Percentiles rank a stretch among this genome's conserved stretches.
Evolutionary conservation across 2,888 invertebrate genomes (phyloP).

Genomic region (Drosophila borealis): DNA sequence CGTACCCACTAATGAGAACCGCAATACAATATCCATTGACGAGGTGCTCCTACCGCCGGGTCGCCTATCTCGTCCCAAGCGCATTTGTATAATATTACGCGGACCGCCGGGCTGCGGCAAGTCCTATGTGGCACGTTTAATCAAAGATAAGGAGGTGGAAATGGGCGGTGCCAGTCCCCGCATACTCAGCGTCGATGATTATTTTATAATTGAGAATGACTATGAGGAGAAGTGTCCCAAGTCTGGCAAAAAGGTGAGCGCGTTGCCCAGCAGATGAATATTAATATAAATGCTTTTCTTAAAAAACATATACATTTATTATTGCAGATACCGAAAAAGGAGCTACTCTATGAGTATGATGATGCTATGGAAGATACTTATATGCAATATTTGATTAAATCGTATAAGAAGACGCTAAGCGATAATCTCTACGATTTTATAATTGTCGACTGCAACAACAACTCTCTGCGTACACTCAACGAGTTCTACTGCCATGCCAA

Average conservation of each 20-base stretch:
- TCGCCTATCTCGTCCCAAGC: slow-evolving; percentile 90
- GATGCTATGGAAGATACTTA: slow-evolving; percentile 93
- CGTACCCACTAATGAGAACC: slow-evolving; percentile 81
- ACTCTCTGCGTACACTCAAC: slow-evolving; percentile 91
- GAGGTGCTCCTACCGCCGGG: slow-evolving; percentile 93
- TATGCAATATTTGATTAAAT: slow-evolving; percentile 92
- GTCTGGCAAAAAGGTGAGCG: slow-evolving; percentile 83
- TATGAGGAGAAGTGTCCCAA: slow-evolving; percentile 86
- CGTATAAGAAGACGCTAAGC: slow-evolving; percentile 95
- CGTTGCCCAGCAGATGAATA: background rate
- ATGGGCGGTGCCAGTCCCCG: slow-evolving; percentile 95
- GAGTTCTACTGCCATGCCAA: slow-evolving; percentile 95
- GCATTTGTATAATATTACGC: slow-evolving; percentile 94
- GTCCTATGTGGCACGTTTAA: slow-evolving; percentile 94
- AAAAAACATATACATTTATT: background rate
- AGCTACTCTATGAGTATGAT: slow-evolving; percentile 91
- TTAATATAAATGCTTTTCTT: background rate
- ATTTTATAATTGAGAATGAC: slow-evolving; percentile 95
- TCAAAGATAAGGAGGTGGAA: slow-evolving; percentile 93
- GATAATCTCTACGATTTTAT: slow-evolving; percentile 97
- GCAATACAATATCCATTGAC: slow-evolving; percentile 89
- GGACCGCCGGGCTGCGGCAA: slow-evolving; percentile 98
- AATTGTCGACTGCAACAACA: slow-evolving; percentile 96
- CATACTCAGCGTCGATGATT: slow-evolving; percentile 97
- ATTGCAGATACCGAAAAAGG: slow-evolving; percentile 85